A percentile compares a stretch with the other conserved stretches of the same genome.
Conservation (phyloP, 2,797 vertebrate species). For the Alauda arvensis region DNA sequence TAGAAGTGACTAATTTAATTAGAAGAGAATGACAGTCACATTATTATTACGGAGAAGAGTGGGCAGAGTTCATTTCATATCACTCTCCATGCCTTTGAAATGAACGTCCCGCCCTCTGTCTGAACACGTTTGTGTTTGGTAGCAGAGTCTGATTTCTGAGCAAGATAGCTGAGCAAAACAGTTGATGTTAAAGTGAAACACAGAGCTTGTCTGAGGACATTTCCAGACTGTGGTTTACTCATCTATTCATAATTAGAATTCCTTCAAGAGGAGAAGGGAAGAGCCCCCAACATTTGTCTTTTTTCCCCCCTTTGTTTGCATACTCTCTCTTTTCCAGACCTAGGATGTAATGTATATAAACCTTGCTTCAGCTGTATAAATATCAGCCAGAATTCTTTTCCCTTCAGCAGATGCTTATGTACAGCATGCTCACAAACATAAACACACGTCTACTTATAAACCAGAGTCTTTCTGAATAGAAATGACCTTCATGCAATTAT, state of each 20-base stretch:
- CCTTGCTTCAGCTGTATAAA: constrained; percentile 13
- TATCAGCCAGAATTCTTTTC: constrained; percentile 14
- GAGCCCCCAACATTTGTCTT: background rate
- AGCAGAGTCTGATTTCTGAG: background rate
- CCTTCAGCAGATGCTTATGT: background rate
- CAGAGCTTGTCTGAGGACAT: background rate
- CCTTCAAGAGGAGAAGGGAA: background rate
- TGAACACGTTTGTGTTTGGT: background rate
- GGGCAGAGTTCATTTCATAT: background rate
- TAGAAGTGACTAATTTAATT: constrained; percentile 61
- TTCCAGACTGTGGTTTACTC: background rate
- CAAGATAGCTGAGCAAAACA: background rate
- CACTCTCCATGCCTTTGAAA: background rate
- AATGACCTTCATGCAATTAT: background rate
- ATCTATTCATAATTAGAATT: constrained; percentile 27
- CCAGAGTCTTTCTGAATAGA: background rate
- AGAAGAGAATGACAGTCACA: background rate
- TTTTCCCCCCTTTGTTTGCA: background rate
- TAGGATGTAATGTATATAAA: constrained; percentile 22
- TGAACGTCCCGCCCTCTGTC: background rate
- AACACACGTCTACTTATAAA: background rate
- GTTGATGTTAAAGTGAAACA: background rate
- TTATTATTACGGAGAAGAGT: constrained; percentile 16
- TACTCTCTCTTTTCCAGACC: background rate
- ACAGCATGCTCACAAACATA: background rate